Base-by-base conservation (phyloP, 2,888 invertebrate species). In the Junonia oenone region DNA sequence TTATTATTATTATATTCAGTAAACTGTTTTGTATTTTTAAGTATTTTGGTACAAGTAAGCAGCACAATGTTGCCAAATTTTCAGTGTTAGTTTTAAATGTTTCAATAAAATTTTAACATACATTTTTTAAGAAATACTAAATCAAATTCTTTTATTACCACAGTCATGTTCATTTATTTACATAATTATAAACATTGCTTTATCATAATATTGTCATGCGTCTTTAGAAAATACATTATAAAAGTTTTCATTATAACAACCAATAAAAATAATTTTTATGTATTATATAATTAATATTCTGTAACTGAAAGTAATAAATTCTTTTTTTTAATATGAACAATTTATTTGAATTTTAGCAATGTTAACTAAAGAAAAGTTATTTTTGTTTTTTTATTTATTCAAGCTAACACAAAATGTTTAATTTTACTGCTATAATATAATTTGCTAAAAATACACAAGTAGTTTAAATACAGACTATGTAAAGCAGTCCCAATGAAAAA, bases 361-460 rank as follows among this genome's bases (percentile, higher is more conserved):
- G 72, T 74, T 74, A 72, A 75, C 72, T 71, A 69, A 67, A 66
- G 33, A 71, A 72, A 75, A 72, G 75, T 75, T 73, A 75, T 22
- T 22, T 22, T 22, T 22, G n/a, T 22, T 22, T 2, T 22, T 22
- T 22, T 3, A 3, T 22, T 22, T 22, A 2, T 22, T 22, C 5
- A 22, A 22, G 22, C 3, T n/a, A 22, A 3, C 22, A 75, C 69
- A 26, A n/a, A n/a, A n/a, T n/a, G n/a, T 8, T 45, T 22, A n/a
- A n/a, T 17, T 14, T 15, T 4, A 4, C 17, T 38, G 17, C 15
- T 38, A 15, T 14, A 40, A 19, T 40, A 15, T 17, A 11, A 19
- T 19, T 40, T 40, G 17, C 17, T 11, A n/a, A 40, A 40, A 11
- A 37, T 37, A 37, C 13, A 15, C 9, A 19, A 17, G 13, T 35